Evolutionary conservation across 2,797 vertebrate genomes (phyloP).

Genomic region (Danio choprae): DNA sequence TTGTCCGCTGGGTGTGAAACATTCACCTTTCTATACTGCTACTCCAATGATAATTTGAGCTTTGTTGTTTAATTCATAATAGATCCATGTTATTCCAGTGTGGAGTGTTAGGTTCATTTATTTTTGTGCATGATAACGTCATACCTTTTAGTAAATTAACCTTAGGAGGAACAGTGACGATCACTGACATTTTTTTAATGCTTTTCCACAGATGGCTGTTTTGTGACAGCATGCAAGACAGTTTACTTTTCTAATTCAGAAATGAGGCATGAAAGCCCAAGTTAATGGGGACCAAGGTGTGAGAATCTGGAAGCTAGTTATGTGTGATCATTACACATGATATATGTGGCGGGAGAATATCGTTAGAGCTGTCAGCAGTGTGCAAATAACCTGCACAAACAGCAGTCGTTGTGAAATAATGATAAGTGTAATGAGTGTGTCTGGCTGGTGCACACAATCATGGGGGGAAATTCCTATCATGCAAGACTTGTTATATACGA

Average conservation of each 20-base stretch:
- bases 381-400: constrained; percentile 1
- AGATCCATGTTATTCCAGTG: neutral
- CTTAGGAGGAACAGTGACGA: constrained; percentile 5
- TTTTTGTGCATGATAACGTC: constrained; percentile 9
- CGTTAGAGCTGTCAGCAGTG: constrained; percentile 10
- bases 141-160: constrained; percentile 18
- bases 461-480: neutral
- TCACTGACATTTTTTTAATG: constrained; percentile 6
- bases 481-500: neutral
- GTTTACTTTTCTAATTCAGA: constrained; percentile 27
- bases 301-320: neutral
- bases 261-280: constrained; percentile 7
- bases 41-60: neutral
- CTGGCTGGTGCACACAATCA: constrained; percentile 6
- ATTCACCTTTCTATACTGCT: too few relatives aligned
- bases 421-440: neutral
- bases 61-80: neutral
- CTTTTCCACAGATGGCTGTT: constrained; percentile 19
- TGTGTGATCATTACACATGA: constrained; percentile 5
- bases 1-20: too few relatives aligned
- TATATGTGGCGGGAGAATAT: neutral
- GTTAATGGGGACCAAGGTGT: constrained; percentile 4
- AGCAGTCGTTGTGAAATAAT: constrained; percentile 17
- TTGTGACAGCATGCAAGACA: constrained; percentile 23
- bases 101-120: neutral